phyloP scores from a whole-genome alignment of 1,140 invertebrate species.

The Bombus sibiricus region DNA sequence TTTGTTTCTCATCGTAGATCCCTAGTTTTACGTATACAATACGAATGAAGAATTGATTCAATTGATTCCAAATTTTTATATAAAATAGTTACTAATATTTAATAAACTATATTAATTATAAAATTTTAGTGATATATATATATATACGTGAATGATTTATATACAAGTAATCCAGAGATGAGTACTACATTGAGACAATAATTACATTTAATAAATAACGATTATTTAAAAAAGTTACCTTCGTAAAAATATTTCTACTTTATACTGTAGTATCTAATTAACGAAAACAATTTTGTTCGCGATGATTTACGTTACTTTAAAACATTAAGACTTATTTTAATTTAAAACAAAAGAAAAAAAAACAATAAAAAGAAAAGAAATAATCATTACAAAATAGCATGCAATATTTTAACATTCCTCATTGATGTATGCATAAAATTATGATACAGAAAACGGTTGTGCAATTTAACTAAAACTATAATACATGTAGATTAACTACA shows the following conservation, averaged over 20 bases:
- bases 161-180: not conserved
- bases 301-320: not conserved
- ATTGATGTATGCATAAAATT: slow-evolving; percentile 63
- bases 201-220: slow-evolving; percentile 10
- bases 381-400: slow-evolving; percentile 10
- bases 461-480: slow-evolving; percentile 73
- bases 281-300: not conserved
- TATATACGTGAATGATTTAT: not conserved
- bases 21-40: not conserved
- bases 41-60: not conserved
- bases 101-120: slow-evolving; percentile 18
- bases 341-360: not conserved
- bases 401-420: slow-evolving; percentile 60
- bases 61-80: not conserved
- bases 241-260: not conserved
- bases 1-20: not conserved
- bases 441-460: slow-evolving; percentile 77
- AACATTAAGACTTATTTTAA: not conserved
- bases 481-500: slow-evolving; percentile 78
- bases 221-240: not conserved
- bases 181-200: not conserved
- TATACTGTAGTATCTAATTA: not conserved
- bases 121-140: not conserved
- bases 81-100: not conserved
- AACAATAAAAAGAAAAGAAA: not conserved